phyloP scores from a whole-genome alignment of 2,797 vertebrate species.

The Apogon talboti region DNA sequence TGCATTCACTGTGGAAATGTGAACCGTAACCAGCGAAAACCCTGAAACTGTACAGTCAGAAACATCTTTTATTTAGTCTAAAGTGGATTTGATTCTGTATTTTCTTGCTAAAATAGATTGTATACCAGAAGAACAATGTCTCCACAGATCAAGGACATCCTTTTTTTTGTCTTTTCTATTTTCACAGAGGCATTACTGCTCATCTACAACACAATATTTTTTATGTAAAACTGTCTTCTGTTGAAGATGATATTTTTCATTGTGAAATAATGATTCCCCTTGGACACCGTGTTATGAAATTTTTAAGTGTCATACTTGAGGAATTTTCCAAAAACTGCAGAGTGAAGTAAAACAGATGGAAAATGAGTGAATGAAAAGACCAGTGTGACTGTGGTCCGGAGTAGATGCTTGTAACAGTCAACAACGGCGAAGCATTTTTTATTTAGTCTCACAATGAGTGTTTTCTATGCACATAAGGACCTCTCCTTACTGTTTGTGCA shows the following conservation, averaged over 20 bases:
- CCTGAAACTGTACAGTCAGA: not conserved
- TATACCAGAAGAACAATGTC: not conserved
- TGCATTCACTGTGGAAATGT: conserved; percentile 25
- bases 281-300: too few species aligned
- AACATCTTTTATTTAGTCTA: conserved; percentile 23
- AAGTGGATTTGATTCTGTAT: conserved; percentile 23
- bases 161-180: not conserved
- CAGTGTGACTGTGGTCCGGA: too few species aligned
- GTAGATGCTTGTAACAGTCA: too few species aligned
- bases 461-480: too few species aligned
- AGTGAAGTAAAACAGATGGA: too few species aligned
- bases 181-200: conserved; percentile 4
- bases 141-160: conserved; percentile 9
- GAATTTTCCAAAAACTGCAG: not conserved
- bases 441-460: too few species aligned
- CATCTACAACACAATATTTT: not conserved
- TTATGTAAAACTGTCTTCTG: not conserved
- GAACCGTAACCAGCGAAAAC: not conserved
- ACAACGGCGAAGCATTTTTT: too few species aligned
- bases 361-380: too few species aligned
- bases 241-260: not conserved
- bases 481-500: too few species aligned
- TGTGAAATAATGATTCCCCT: not conserved
- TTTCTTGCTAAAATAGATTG: conserved; percentile 23
- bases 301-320: not conserved